Base-by-base conservation (phyloP, 2,113 vertebrate species). In the Engystomops pustulosus region DNA sequence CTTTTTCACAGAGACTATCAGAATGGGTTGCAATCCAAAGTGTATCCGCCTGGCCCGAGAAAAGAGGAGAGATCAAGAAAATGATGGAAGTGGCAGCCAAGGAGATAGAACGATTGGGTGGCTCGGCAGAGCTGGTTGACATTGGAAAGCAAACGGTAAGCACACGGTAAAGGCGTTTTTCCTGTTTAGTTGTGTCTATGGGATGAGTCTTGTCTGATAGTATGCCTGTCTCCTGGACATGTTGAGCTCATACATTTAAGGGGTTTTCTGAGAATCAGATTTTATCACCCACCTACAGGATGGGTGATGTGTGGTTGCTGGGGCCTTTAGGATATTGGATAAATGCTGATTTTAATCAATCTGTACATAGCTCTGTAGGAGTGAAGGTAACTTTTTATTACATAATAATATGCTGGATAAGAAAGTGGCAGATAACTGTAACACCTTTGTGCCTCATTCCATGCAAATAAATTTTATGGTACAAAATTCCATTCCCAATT, bases 1-100 rank as follows among this genome's bases (percentile, higher is more conserved):
- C n/a, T 15, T 62, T 30, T 71, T 27, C 10, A 41, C 65, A 99
- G 98, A 95, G 96, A 3, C 93, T 99, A 0, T 92, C 93, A 0
- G 87, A 98, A 5, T 99, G 98, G 98, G 98, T 99, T 44, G 93
- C 88, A 0, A 95, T 99, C 82, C 95, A 96, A 93, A 99, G 98
- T 0, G 96, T 99, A 53, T 99, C 98, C 0, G 95, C 96, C 0
- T 98, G 95, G 96, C 95, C 98, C 0, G 98, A 99, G 89, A 99
- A 99, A 88, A 94, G 98, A 0, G 91, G 75, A 0, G 97, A 98
- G 67, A 95, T 98, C 92, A 92, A 86, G 18, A 93, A 4, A 87
- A 99, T 99, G 98, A 96, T 99, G 95, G 93, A 98, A 76, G 93
- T 96, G 5, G 97, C 95, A 0, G 96, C 95, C 0, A 94, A 93